Evolutionary conservation across 2,797 vertebrate genomes (phyloP), one percentile per base, ranked within the genome.

Genomic region (Thripadectes ignobilis): DNA sequence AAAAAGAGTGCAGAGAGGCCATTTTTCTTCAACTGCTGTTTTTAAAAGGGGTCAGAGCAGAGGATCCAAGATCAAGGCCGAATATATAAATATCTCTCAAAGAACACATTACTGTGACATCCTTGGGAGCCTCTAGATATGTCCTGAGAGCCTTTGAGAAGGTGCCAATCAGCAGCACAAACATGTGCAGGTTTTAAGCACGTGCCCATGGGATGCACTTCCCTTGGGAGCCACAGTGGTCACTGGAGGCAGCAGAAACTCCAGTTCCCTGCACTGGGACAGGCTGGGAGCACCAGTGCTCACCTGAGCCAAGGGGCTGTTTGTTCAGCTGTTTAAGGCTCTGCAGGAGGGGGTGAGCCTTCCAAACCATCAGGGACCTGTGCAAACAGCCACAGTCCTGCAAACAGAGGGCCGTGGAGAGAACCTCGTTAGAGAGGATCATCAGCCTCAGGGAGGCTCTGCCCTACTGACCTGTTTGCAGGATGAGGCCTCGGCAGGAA

Each of bases 1-100:
- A 3, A 59, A 58, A 69, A 11, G 4, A 51, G 63, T 2, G 17
- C 20, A 67, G 30, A 66, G 43, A 83, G 68, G 58, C 34, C 45
- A 36, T 69, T 89, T 84, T 58, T 77, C 75, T 86, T 69, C 3
- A 11, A 73, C 16, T 36, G 51, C 78, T 16, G 34, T 48, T 94
- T 92, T 75, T 94, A 73, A 88, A 93, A 91, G 87, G 78, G 75
- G 82, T 88, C 65, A 89, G 73, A 58, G 85, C 78, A 63, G 48
- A 75, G 58, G 4, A 34, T 39, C 36, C 38, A 57, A 71, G 67
- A 82, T 61, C 63, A 85, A 83, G 68, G 76, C 39, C 55, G 32
- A 75, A 69, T 17, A 55, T 20, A 61, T 52, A 89, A 92, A 80
- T 8, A 21, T 2, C 57, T 30, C 43, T 71, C 61, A 39, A 78